A percentile compares a stretch with the other conserved stretches of the same genome.
These are phyloP conservation scores for Prolemur simus DNA, from an alignment of 2,113 vertebrate species.

Conservation along the genomic window DNA sequence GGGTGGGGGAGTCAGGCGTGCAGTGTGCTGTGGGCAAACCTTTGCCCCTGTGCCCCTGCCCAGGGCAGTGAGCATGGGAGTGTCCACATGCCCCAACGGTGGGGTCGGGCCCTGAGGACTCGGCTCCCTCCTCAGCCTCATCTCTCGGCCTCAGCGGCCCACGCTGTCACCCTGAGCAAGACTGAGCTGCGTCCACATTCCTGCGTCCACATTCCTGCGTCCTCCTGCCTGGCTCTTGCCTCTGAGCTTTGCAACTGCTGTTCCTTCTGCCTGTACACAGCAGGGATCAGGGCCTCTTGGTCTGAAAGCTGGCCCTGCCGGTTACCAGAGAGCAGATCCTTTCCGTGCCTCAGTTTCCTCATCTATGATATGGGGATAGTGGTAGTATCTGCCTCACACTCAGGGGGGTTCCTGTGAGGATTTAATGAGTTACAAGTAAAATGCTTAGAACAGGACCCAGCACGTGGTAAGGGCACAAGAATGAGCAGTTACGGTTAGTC, in stretches of 20 bases:
- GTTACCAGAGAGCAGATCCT: neutral
- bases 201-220: too few relatives aligned
- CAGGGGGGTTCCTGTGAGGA: neutral
- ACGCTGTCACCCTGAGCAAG: rapidly evolving
- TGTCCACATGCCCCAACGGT: neutral
- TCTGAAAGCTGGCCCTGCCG: neutral
- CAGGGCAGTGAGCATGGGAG: neutral
- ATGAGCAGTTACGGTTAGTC: neutral
- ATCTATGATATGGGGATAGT: neutral
- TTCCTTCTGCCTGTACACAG: neutral
- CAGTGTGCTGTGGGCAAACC: neutral
- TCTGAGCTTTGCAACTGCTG: neutral
- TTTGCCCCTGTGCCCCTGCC: neutral
- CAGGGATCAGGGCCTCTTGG: neutral
- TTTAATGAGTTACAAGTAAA: neutral
- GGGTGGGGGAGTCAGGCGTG: rapidly evolving
- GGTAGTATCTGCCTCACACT: neutral
- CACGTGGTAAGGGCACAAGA: neutral
- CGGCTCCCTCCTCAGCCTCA: neutral
- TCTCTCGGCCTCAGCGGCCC: neutral
- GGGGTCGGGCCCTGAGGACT: neutral
- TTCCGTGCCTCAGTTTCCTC: neutral
- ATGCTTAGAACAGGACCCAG: neutral
- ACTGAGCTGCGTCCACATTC: too few relatives aligned
- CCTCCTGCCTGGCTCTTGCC: neutral